Evolutionary conservation across 2,797 vertebrate genomes (phyloP).

Genomic region (Ambastaia sidthimunki): DNA sequence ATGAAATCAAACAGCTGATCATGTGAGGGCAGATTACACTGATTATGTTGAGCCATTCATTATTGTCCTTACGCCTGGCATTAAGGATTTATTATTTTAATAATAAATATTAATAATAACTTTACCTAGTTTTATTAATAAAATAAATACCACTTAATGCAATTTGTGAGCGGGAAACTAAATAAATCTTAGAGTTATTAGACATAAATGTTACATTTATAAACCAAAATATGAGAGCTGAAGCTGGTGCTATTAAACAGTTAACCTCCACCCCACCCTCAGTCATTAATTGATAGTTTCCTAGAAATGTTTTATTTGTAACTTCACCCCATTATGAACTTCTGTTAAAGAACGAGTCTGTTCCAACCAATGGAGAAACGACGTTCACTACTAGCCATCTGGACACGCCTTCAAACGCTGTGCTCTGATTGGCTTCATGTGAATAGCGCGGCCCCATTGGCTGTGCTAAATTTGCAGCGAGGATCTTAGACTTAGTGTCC

Average conservation of each 20-base stretch:
- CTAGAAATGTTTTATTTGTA: conserved; percentile 58
- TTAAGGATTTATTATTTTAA: too few relatives aligned
- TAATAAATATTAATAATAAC: too few relatives aligned
- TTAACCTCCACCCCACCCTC: neutral
- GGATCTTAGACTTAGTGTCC: conserved; percentile 59
- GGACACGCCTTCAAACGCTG: conserved; percentile 1
- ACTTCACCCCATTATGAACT: conserved; percentile 47
- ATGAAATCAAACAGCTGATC: neutral
- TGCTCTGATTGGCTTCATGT: conserved; percentile 17
- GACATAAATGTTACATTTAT: neutral
- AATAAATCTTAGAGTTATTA: neutral
- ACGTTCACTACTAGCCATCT: conserved; percentile 66
- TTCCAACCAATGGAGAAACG: conserved; percentile 60
- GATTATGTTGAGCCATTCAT: neutral
- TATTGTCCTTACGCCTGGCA: neutral
- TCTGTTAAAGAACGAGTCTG: conserved; percentile 12
- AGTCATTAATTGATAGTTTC: conserved; percentile 50
- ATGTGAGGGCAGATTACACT: neutral
- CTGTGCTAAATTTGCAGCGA: conserved; percentile 3
- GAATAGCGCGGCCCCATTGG: conserved; percentile 25
- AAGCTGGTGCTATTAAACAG: conserved; percentile 8
- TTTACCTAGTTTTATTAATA: too few relatives aligned
- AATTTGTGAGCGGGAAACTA: neutral
- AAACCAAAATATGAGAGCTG: neutral
- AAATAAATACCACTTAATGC: neutral